Evolutionary conservation across 2,797 vertebrate genomes (phyloP).

Genomic region (Anabas testudineus): DNA sequence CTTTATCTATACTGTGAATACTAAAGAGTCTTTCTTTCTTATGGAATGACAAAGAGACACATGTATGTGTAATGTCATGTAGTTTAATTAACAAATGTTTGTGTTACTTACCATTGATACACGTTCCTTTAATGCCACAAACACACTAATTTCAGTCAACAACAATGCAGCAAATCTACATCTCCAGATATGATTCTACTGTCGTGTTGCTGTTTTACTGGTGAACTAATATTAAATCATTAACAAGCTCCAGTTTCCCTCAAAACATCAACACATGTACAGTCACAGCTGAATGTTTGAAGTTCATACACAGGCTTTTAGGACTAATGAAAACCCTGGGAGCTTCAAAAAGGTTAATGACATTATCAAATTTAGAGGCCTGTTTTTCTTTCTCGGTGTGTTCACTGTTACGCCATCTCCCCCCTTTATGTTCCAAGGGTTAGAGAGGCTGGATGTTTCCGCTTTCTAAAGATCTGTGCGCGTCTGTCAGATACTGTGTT

Average conservation of each 20-base stretch:
- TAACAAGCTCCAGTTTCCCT: no score
- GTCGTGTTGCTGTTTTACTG: no score
- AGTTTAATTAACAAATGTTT: neutral
- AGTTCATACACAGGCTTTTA: neutral
- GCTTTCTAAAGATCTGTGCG: neutral
- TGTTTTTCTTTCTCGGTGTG: neutral
- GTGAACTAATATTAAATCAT: no score
- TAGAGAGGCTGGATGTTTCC: neutral
- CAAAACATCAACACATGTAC: neutral
- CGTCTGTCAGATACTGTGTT: neutral
- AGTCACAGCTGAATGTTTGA: neutral
- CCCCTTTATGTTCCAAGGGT: neutral
- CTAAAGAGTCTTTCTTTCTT: neutral
- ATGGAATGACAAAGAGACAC: neutral
- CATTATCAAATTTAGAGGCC: no score
- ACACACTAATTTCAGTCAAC: neutral
- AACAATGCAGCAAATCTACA: no score
- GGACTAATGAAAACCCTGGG: fast-evolving
- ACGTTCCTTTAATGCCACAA: neutral
- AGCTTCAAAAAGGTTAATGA: neutral
- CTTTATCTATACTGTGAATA: neutral
- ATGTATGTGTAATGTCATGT: no score
- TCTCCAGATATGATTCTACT: no score
- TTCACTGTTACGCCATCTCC: neutral
- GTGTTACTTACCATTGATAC: no score